Conservation (phyloP, 1,140 invertebrate species). For the Heliconius himera region DNA sequence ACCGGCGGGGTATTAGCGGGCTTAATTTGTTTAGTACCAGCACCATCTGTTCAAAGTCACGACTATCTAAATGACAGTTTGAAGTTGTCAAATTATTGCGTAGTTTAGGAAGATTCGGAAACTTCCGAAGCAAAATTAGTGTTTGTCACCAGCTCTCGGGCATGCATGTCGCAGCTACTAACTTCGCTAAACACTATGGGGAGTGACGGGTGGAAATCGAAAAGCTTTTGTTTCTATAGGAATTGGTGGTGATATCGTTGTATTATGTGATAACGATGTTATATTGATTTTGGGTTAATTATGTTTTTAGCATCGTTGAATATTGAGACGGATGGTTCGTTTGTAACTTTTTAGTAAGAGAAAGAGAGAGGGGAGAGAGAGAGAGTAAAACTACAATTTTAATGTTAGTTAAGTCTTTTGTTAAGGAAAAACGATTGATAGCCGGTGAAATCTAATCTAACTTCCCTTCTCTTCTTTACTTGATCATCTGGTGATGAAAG, state of each 20-base stretch:
- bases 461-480: too few relatives aligned
- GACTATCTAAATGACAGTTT: slow-evolving; percentile 71
- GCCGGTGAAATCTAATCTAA: too few relatives aligned
- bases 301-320: too few relatives aligned
- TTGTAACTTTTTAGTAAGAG: not conserved
- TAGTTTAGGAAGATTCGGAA: slow-evolving; percentile 58
- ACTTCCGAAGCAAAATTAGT: slow-evolving; percentile 52
- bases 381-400: not conserved
- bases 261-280: not conserved
- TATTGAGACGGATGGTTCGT: too few relatives aligned
- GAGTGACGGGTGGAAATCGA: slow-evolving; percentile 20
- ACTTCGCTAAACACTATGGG: slow-evolving; percentile 31
- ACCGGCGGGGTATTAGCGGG: not conserved
- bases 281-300: not conserved
- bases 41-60: slow-evolving; percentile 66
- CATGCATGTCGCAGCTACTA: slow-evolving; percentile 25
- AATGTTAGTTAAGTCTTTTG: not conserved
- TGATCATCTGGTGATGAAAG: too few relatives aligned
- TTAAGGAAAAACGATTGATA: too few relatives aligned
- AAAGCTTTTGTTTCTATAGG: slow-evolving; percentile 16
- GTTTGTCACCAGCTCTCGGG: slow-evolving; percentile 39
- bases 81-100: slow-evolving; percentile 76
- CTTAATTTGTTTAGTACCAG: slow-evolving; percentile 66
- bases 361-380: too few relatives aligned
- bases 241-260: not conserved